These are phyloP conservation scores for Lasiommata megera DNA, from an alignment of 2,888 invertebrate genomes.

Conservation along the genomic window DNA sequence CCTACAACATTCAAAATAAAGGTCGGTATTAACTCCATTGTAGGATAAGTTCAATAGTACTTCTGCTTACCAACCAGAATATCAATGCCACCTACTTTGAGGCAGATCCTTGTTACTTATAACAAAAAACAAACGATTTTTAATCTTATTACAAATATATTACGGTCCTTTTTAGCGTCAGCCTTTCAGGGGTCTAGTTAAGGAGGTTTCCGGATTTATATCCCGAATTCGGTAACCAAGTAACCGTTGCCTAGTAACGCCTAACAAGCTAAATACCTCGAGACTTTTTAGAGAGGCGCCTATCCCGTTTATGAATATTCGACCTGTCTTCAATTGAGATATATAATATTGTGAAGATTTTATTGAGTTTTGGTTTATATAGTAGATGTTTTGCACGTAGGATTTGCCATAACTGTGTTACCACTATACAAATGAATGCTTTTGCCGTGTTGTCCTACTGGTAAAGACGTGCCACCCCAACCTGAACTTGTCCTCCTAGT, in stretches of 20 bases:
- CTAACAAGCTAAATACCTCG: constrained; percentile 25
- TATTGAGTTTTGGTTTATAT: neutral
- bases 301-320: neutral
- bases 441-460: too few species aligned
- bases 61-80: neutral
- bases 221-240: constrained; percentile 31
- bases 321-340: neutral
- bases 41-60: neutral
- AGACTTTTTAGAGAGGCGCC: constrained; percentile 16
- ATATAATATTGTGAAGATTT: neutral
- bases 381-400: too few species aligned
- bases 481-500: too few species aligned
- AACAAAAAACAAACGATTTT: constrained; percentile 1
- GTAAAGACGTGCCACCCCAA: too few species aligned
- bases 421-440: too few species aligned
- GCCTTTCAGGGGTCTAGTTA: constrained; percentile 1
- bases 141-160: neutral
- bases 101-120: constrained; percentile 15
- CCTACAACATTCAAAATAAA: neutral
- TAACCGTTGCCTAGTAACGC: constrained; percentile 47
- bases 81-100: neutral
- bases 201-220: constrained; percentile 16
- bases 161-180: constrained; percentile 16
- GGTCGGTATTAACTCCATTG: neutral
- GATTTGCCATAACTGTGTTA: too few species aligned